Evolutionary conservation across 2,113 vertebrate genomes (phyloP), one percentile per base, ranked within the genome.

Genomic region (Mystacornis crossleyi): DNA sequence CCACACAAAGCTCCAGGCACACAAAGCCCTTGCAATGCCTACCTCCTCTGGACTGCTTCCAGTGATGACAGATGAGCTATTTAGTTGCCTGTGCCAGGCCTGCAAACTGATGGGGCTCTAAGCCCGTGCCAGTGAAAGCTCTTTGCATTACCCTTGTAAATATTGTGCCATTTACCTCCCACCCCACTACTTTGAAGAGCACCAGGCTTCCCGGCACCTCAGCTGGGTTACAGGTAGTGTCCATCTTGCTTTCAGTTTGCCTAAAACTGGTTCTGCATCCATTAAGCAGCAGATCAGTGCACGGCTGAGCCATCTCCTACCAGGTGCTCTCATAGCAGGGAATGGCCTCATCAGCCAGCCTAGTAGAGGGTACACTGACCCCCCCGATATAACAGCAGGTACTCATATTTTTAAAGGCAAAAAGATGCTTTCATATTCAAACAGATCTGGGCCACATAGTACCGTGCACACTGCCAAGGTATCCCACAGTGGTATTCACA

Each of bases 31-130:
- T 75, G 51, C 70, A 51, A 38, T 83, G 38, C 83, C 86, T 66
- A 14, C 74, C 60, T 88, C 89, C 89, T 86, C 77, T 97, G 93
- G 91, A 89, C 40, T n/a, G 34, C 48, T 83, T 94, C 93, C 91
- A 95, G 0, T 4, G 40, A 94, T 91, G 91, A 95, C 94, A 96
- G 93, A 96, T 54, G 89, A 95, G 47, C 69, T 92, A 42, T 81
- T 47, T 3, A 64, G 43, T 47, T 66, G 51, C 38, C 47, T 74
- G 43, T 89, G 82, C 93, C 94, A 95, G 72, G 25, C 55, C 43
- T 84, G 89, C 8, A 18, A 91, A 86, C 72, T 55, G 47, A 62
- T 14, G 69, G 38, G 48, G 53, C 81, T 71, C 51, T 67, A 54
- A 93, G 21, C 47, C 77, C 69, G 81, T 0, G 28, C 80, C 6